Conservation (phyloP, 2,797 vertebrate genomes). For the Smutsia temminckii region DNA sequence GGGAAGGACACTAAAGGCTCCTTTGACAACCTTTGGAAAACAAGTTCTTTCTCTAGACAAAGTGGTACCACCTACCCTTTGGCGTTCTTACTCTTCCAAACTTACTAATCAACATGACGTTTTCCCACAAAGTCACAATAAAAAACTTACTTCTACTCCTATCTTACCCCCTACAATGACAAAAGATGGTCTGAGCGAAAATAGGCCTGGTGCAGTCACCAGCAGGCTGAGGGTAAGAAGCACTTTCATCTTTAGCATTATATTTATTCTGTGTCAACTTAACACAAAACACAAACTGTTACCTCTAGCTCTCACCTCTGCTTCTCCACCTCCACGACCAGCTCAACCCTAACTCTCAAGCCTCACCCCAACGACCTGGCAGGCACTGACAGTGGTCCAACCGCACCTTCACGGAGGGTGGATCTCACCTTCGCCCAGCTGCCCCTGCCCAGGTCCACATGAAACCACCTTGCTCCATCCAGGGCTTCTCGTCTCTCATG, state of each 20-base stretch:
- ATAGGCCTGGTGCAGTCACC: background rate
- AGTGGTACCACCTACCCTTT: background rate
- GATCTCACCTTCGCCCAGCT: background rate
- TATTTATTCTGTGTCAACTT: background rate
- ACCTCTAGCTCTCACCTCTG: background rate
- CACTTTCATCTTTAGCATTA: background rate
- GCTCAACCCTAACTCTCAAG: background rate
- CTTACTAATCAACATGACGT: background rate
- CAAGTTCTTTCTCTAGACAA: background rate
- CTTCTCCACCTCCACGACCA: background rate
- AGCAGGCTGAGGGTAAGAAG: background rate
- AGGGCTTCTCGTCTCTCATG: background rate
- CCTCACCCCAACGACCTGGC: background rate
- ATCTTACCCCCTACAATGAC: background rate
- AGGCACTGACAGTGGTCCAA: background rate
- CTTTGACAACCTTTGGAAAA: background rate
- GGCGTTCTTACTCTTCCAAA: background rate
- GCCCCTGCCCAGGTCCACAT: background rate
- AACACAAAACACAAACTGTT: background rate
- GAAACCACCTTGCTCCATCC: background rate
- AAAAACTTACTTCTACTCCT: background rate
- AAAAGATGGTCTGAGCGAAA: background rate
- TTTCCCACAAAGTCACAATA: background rate
- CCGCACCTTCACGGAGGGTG: background rate
- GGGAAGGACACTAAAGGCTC: background rate